Evolutionary conservation across 2,888 invertebrate species (phyloP).

Genomic region (Lasioglossum pauxillum): DNA sequence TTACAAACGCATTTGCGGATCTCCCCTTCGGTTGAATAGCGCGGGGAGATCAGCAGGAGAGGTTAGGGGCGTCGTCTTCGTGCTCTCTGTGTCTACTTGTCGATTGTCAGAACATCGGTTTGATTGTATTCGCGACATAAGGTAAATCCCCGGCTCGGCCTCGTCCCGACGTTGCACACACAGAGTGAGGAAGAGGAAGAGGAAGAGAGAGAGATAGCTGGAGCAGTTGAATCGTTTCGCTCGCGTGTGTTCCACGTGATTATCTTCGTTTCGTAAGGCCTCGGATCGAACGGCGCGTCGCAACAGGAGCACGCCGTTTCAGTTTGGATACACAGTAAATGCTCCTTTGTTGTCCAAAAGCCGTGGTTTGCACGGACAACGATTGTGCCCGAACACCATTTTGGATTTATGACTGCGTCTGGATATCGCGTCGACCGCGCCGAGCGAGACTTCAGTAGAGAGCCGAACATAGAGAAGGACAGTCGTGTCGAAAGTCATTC

Average conservation of each 20-base stretch:
- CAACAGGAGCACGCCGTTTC: background rate
- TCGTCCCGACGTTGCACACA: background rate
- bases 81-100: conserved; percentile 24
- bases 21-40: background rate
- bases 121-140: conserved; percentile 32
- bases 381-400: too few species aligned
- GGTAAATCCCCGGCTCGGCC: conserved; percentile 20
- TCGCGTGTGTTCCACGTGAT: conserved; percentile 12
- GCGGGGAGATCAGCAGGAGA: background rate
- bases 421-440: too few species aligned
- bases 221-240: conserved; percentile 29
- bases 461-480: too few species aligned
- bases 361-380: too few species aligned
- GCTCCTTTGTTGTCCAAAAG: too few species aligned
- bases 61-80: conserved; percentile 29
- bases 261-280: conserved; percentile 23
- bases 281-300: conserved; percentile 11
- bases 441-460: too few species aligned
- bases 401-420: too few species aligned
- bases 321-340: background rate
- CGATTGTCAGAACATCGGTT: conserved; percentile 16
- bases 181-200: background rate
- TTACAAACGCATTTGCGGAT: conserved; percentile 18
- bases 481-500: too few species aligned
- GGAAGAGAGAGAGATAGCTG: background rate